Conservation (phyloP, 2,888 invertebrate species). For the Leucoma salicis region DNA sequence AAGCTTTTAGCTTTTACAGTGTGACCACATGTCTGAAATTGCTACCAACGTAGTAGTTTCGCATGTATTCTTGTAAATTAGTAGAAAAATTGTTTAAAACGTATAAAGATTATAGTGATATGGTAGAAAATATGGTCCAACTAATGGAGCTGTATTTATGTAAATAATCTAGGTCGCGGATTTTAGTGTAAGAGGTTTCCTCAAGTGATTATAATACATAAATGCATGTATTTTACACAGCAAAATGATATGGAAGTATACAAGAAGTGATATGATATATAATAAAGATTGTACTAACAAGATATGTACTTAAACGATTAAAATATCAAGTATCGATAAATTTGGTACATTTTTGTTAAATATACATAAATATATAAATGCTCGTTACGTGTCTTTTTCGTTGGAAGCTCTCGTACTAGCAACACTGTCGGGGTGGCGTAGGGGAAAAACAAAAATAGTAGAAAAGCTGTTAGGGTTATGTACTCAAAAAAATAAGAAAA, state of each 20-base stretch:
- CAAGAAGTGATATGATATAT: conserved; percentile 78
- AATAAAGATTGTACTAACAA: conserved; percentile 77
- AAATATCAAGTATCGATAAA: conserved; percentile 61
- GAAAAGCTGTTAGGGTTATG: conserved; percentile 43
- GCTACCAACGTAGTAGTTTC: conserved; percentile 29
- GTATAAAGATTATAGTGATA: conserved; percentile 27
- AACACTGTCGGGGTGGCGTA: conserved; percentile 54
- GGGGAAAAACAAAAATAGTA: conserved; percentile 49
- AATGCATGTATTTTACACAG: conserved; percentile 66
- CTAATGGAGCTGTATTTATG: conserved; percentile 32
- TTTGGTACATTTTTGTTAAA: conserved; percentile 64
- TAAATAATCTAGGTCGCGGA: conserved; percentile 36
- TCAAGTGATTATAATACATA: conserved; percentile 61
- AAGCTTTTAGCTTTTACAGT: conserved; percentile 57
- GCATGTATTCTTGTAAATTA: conserved; percentile 28
- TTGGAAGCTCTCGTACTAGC: conserved; percentile 62
- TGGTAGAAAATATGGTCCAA: conserved; percentile 38
- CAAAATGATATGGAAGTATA: conserved; percentile 80
- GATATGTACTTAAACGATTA: conserved; percentile 78
- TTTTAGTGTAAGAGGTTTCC: conserved; percentile 28
- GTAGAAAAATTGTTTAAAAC: conserved; percentile 25
- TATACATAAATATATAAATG: conserved; percentile 68
- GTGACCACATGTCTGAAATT: conserved; percentile 29
- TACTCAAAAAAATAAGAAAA: conserved; percentile 32
- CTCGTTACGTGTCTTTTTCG: conserved; percentile 77